Evolutionary conservation across 2,888 invertebrate species (phyloP).

Genomic region (Dendrolimus pini): DNA sequence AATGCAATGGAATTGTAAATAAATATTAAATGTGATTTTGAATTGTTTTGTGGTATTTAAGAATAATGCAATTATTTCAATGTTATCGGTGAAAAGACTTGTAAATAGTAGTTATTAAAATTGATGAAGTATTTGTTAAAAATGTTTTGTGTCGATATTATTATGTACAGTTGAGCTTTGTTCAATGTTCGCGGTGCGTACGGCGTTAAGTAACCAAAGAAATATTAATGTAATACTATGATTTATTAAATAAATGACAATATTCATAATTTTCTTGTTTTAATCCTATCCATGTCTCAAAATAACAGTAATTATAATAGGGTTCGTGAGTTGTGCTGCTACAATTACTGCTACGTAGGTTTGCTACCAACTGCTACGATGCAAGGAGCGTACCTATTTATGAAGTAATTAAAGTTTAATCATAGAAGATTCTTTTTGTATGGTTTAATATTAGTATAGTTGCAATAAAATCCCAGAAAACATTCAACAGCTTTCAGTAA

Average conservation of each 20-base stretch:
- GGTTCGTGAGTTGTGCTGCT: no score
- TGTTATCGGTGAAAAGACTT: constrained; percentile 12
- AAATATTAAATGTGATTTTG: background rate
- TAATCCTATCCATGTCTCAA: constrained; percentile 3
- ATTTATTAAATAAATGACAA: constrained; percentile 65
- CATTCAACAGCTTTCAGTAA: no score
- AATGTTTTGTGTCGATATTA: constrained; percentile 29
- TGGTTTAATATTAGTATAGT: no score
- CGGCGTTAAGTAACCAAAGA: constrained; percentile 46
- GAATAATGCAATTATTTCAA: background rate
- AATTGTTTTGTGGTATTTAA: background rate
- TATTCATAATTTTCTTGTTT: constrained; percentile 39
- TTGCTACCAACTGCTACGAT: no score
- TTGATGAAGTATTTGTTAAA: constrained; percentile 17
- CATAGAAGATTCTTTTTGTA: no score
- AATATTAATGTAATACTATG: constrained; percentile 37
- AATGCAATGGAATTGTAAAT: background rate
- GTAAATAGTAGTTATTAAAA: constrained; percentile 31
- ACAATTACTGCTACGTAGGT: no score
- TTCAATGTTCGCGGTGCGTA: constrained; percentile 51
- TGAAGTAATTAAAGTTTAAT: no score
- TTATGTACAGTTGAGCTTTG: constrained; percentile 55
- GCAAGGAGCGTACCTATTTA: no score
- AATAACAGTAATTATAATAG: no score
- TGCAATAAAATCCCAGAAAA: no score